Evolutionary conservation across 2,797 vertebrate species (phyloP).

Genomic region (Glyptemys insculpta): DNA sequence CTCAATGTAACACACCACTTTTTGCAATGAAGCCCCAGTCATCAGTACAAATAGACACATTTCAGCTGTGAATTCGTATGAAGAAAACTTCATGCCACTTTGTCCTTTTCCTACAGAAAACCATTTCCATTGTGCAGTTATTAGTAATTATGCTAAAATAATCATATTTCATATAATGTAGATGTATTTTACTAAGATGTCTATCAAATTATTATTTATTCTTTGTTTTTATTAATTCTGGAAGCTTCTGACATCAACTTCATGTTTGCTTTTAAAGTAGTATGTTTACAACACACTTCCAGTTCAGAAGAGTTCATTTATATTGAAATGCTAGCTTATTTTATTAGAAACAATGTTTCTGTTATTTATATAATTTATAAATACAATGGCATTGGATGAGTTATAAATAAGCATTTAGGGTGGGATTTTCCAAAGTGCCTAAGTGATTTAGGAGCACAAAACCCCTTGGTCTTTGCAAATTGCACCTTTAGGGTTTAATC

Average conservation of each 20-base stretch:
- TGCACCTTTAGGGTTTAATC: background rate
- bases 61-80: constrained; percentile 16
- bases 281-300: background rate
- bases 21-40: background rate
- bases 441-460: background rate
- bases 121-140: background rate
- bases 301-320: background rate
- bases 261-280: background rate
- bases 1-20: background rate
- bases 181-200: background rate
- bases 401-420: background rate
- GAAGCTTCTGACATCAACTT: background rate
- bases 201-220: constrained; percentile 29
- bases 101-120: background rate
- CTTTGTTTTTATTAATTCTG: background rate
- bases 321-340: constrained; percentile 20
- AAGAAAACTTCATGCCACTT: background rate
- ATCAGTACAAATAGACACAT: background rate
- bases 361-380: background rate
- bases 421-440: background rate
- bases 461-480: background rate
- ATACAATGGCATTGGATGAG: background rate
- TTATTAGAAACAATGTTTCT: background rate
- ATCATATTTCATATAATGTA: background rate
- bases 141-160: background rate